Evolutionary conservation across 2,113 vertebrate genomes (phyloP).

Genomic region (Hepsetus odoe): DNA sequence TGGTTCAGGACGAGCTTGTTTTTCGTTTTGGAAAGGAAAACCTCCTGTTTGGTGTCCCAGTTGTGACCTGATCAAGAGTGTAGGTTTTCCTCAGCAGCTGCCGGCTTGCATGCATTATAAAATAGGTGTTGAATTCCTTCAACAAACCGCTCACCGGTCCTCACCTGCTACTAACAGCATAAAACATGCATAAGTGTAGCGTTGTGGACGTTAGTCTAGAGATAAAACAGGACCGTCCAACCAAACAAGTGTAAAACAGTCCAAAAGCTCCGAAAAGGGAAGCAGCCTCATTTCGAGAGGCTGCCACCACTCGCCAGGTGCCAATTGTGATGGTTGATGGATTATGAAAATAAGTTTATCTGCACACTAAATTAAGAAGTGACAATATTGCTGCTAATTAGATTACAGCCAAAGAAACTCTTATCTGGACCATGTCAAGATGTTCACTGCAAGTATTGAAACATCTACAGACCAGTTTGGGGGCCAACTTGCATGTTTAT

Average conservation of each 20-base stretch:
- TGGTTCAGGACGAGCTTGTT: not conserved
- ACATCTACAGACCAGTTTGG: too few species aligned
- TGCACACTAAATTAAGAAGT: too few species aligned
- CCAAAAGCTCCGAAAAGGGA: not conserved
- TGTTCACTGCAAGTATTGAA: too few species aligned
- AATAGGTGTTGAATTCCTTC: slow-evolving; percentile 10
- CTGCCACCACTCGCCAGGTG: not conserved
- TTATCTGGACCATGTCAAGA: too few species aligned
- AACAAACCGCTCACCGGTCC: not conserved
- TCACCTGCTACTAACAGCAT: not conserved
- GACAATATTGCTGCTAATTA: too few species aligned
- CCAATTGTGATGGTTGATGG: not conserved
- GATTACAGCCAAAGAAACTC: too few species aligned
- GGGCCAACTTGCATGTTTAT: too few species aligned
- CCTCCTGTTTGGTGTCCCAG: not conserved
- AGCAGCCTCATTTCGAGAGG: not conserved
- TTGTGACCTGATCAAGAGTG: not conserved
- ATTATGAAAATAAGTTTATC: not conserved
- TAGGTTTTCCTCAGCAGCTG: not conserved
- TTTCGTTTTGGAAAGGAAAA: not conserved
- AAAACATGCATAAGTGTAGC: not conserved
- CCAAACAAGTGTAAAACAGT: not conserved
- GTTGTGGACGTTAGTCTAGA: not conserved
- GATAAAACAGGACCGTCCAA: not conserved
- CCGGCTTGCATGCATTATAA: not conserved